phyloP scores from a whole-genome alignment of 1,140 invertebrate species.

The Zaprionus lachaisei region DNA sequence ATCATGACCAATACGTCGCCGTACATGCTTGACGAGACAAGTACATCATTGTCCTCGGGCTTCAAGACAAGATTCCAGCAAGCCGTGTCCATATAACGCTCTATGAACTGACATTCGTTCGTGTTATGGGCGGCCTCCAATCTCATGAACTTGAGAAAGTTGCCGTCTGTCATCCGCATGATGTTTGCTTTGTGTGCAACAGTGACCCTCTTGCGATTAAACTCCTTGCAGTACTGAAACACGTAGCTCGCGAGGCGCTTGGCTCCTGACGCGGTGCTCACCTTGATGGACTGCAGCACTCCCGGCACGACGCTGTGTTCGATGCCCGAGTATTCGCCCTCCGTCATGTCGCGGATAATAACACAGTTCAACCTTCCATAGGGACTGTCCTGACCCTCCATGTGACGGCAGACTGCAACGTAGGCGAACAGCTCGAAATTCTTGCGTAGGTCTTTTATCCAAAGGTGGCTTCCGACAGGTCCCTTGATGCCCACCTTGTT shows the following conservation, averaged over 20 bases:
- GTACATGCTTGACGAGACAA: slow-evolving; percentile 72
- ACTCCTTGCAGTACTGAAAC: slow-evolving; percentile 41
- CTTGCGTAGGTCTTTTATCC: slow-evolving; percentile 47
- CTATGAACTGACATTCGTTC: slow-evolving; percentile 34
- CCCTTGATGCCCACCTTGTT: slow-evolving; percentile 60
- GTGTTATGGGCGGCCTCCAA: slow-evolving; percentile 15
- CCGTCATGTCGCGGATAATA: slow-evolving; percentile 60
- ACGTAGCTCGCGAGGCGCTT: slow-evolving; percentile 49
- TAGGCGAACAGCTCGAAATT: slow-evolving; percentile 55
- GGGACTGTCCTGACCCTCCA: slow-evolving; percentile 42
- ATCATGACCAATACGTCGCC: slow-evolving; percentile 61
- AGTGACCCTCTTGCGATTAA: slow-evolving; percentile 54
- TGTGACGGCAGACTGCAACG: slow-evolving; percentile 38
- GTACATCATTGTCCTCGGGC: slow-evolving; percentile 37
- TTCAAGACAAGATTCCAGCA: slow-evolving; percentile 49
- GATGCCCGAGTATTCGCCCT: slow-evolving; percentile 71
- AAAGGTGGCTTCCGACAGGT: slow-evolving; percentile 20
- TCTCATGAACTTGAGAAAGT: slow-evolving; percentile 57
- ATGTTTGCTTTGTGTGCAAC: slow-evolving; percentile 73
- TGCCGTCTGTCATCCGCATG: slow-evolving; percentile 64
- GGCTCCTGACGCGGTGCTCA: slow-evolving; percentile 54
- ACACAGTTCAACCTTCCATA: slow-evolving; percentile 52
- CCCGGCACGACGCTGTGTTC: slow-evolving; percentile 66
- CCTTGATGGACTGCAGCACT: slow-evolving; percentile 64
- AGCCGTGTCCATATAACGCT: slow-evolving; percentile 66